Evolutionary conservation across 2,888 invertebrate genomes (phyloP).

Genomic region (Taenaris catops): DNA sequence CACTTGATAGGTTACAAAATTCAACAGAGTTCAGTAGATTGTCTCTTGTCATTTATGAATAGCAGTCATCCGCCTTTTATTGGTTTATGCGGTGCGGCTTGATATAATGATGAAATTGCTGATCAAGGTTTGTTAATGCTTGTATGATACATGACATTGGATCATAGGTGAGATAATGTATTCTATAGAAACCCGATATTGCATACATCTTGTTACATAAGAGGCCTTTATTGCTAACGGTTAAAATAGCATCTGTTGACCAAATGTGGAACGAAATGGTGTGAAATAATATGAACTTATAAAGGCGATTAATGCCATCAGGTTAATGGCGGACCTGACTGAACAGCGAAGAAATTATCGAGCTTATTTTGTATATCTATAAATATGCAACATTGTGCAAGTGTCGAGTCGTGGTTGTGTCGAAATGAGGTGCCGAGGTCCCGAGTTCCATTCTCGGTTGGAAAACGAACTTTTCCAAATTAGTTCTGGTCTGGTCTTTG

Average conservation of each 20-base stretch:
- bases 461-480: too few species aligned
- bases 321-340: slow-evolving; percentile 1
- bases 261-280: slow-evolving; percentile 5
- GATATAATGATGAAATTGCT: slow-evolving; percentile 2
- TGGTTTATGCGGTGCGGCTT: neutral
- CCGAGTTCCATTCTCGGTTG: too few species aligned
- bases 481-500: too few species aligned
- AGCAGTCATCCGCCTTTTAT: slow-evolving; percentile 1
- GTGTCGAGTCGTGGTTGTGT: too few species aligned
- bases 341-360: neutral
- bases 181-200: neutral
- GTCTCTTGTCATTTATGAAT: slow-evolving; percentile 5
- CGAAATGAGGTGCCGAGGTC: too few species aligned
- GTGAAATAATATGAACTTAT: neutral
- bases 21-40: neutral
- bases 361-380: neutral
- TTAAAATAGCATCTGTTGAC: slow-evolving; percentile 17
- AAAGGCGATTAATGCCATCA: slow-evolving; percentile 1
- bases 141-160: slow-evolving; percentile 8
- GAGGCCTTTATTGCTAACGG: slow-evolving; percentile 10
- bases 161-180: slow-evolving; percentile 7
- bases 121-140: slow-evolving; percentile 1
- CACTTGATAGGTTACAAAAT: neutral
- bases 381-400: too few species aligned
- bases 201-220: slow-evolving; percentile 12